Percentiles rank a stretch among this genome's conserved stretches.
These are phyloP conservation scores for Pterobdella sp. DNA, from an alignment of 2,888 invertebrate genomes.

Conservation along the genomic window DNA sequence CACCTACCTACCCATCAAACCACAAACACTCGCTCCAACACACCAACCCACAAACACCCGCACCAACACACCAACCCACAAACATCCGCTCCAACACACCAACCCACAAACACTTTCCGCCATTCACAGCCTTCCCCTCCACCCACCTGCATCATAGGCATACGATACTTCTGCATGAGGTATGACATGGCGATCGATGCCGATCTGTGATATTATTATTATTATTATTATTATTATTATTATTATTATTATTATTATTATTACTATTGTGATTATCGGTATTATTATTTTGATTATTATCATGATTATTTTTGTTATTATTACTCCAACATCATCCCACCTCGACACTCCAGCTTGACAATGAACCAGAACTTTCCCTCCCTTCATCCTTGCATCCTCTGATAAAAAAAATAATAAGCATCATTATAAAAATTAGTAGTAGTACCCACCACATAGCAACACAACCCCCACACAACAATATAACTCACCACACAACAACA, in stretches of 20 bases:
- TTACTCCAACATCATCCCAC: too few relatives aligned
- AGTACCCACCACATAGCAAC: not conserved
- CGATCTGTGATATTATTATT: constrained; percentile 56
- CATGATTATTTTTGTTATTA: too few relatives aligned
- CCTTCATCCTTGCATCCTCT: constrained; percentile 58
- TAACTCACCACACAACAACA: not conserved
- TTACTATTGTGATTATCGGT: not conserved
- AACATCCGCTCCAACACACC: too few relatives aligned
- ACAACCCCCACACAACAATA: not conserved
- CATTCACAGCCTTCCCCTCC: too few relatives aligned
- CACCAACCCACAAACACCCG: too few relatives aligned
- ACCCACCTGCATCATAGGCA: constrained; percentile 80
- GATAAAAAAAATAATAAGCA: not conserved
- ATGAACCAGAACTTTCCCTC: constrained; percentile 73
- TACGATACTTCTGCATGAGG: constrained; percentile 72
- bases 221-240: not conserved
- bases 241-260: not conserved
- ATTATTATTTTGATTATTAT: not conserved
- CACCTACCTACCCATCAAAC: too few relatives aligned
- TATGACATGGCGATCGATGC: constrained; percentile 91
- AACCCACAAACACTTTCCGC: too few relatives aligned
- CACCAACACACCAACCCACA: too few relatives aligned
- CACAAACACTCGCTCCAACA: too few relatives aligned
- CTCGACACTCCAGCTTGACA: constrained; percentile 91
- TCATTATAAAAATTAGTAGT: not conserved